These are phyloP conservation scores for Petrocephalus zakoni DNA, from an alignment of 2,113 vertebrate genomes.

Conservation along the genomic window DNA sequence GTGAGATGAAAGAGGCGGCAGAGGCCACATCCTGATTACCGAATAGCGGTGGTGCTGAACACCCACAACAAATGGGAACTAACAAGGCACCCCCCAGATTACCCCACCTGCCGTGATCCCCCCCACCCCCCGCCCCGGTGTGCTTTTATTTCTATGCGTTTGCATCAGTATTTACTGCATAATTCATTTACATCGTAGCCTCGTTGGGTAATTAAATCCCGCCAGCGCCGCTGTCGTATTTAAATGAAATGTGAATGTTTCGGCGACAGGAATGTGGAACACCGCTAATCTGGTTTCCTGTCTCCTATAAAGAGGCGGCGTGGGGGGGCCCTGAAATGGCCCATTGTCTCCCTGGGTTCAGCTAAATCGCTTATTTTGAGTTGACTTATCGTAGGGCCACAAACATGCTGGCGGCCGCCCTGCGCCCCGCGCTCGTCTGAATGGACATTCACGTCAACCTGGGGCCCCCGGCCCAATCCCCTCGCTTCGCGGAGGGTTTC, in stretches of 20 bases:
- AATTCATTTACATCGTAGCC: constrained; percentile 67
- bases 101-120: constrained; percentile 19
- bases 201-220: constrained; percentile 66
- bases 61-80: constrained; percentile 40
- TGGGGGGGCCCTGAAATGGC: constrained; percentile 43
- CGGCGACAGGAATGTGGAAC: constrained; percentile 53
- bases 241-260: constrained; percentile 71
- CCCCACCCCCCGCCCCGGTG: neutral
- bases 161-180: constrained; percentile 66
- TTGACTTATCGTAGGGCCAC: constrained; percentile 53
- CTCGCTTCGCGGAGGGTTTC: neutral
- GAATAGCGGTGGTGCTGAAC: constrained; percentile 53
- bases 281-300: constrained; percentile 49
- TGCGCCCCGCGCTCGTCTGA: constrained; percentile 42
- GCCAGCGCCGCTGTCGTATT: constrained; percentile 57
- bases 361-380: constrained; percentile 46
- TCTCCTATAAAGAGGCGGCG: constrained; percentile 43
- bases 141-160: constrained; percentile 61
- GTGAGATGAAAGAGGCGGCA: constrained; percentile 69
- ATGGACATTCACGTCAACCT: constrained; percentile 41
- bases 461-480: constrained; percentile 5
- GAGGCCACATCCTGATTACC: constrained; percentile 73
- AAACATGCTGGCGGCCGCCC: constrained; percentile 47
- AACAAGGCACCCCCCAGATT: constrained; percentile 43
- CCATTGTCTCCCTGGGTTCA: constrained; percentile 43